Base-by-base conservation (phyloP, 2,888 invertebrate species). In the Lasioglossum villosulum region DNA sequence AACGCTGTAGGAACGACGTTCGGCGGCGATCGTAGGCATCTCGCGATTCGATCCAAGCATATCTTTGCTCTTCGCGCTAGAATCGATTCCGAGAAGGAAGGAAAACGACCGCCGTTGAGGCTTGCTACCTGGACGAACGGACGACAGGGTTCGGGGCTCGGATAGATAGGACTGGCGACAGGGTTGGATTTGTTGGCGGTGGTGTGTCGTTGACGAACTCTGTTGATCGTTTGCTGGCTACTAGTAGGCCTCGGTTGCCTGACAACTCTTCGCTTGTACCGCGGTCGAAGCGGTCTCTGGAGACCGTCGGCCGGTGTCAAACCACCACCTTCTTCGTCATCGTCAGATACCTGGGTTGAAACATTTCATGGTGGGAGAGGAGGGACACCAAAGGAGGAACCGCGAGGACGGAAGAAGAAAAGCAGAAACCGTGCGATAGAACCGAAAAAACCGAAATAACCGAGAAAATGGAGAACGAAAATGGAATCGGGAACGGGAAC, bases 271-370 rank as follows among this genome's bases (percentile, higher is more conserved):
- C 95, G 95, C 91, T 95, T 95, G 91, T 95, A 95, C 76, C 95
- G 95, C 83, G 95, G 95, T 86, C 96, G 95, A 84, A 95, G 95
- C 77, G 94, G 95, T 87, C 95, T 95, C 85, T 95, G 95, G 90
- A 95, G 94, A 83, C 93, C 93, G 56, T 92, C 52, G 52, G 56
- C 52, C 48, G 70, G 63, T 19, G 56, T 94, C 89, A 95, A 95
- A 89, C 95, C 95, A 88, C 95, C 95, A 91, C 94, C 93, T 75
- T 94, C 94, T 68, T 94, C 95, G 91, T 95, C 95, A 30, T 63
- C 19, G 89, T 94, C 95, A 78, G 90, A 92, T 80, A 92, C 89
- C 93, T 93, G 86, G 82, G 63, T 56, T 27, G 34, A 45, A 23
- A 27, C 2, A 30, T 16, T 19, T 56, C 14, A 19, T 10, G 59